phyloP scores from a whole-genome alignment of 2,113 vertebrate genomes.

The Dolichallabes microphthalmus region DNA sequence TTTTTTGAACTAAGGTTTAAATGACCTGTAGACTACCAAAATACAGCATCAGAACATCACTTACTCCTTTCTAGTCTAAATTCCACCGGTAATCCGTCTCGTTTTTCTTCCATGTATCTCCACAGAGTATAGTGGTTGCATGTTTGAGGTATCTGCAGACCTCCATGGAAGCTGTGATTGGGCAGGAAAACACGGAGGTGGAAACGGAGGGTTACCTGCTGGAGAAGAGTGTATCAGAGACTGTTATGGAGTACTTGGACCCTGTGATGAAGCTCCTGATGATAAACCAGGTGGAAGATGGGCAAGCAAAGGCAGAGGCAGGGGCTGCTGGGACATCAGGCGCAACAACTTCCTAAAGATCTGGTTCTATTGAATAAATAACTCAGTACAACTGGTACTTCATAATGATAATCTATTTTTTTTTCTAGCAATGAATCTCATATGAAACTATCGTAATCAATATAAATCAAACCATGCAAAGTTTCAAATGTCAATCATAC shows the following conservation, averaged over 20 bases:
- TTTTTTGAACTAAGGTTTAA: background rate
- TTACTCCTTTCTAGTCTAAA: background rate
- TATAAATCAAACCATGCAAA: background rate
- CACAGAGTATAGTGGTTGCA: slow-evolving; percentile 75
- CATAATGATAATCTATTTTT: background rate
- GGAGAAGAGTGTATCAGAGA: slow-evolving; percentile 77
- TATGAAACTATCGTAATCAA: background rate
- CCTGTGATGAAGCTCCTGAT: slow-evolving; percentile 66
- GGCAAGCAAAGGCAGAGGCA: slow-evolving; percentile 48
- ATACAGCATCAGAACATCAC: background rate
- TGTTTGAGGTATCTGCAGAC: slow-evolving; percentile 83
- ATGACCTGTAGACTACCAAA: background rate
- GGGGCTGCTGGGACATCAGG: slow-evolving; percentile 42
- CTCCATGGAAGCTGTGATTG: slow-evolving; percentile 76
- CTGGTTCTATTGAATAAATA: background rate
- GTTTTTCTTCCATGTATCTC: slow-evolving; percentile 1
- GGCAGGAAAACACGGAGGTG: slow-evolving; percentile 74
- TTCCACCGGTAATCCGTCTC: background rate
- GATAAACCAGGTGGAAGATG: slow-evolving; percentile 67
- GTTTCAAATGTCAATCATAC: background rate
- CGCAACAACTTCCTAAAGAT: slow-evolving; percentile 49
- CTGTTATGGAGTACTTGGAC: slow-evolving; percentile 65
- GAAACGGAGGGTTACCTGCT: slow-evolving; percentile 83
- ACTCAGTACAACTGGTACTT: background rate
- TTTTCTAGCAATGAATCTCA: background rate